These are phyloP conservation scores for Colletes latitarsis DNA, from an alignment of 1,140 invertebrate species.

Conservation along the genomic window DNA sequence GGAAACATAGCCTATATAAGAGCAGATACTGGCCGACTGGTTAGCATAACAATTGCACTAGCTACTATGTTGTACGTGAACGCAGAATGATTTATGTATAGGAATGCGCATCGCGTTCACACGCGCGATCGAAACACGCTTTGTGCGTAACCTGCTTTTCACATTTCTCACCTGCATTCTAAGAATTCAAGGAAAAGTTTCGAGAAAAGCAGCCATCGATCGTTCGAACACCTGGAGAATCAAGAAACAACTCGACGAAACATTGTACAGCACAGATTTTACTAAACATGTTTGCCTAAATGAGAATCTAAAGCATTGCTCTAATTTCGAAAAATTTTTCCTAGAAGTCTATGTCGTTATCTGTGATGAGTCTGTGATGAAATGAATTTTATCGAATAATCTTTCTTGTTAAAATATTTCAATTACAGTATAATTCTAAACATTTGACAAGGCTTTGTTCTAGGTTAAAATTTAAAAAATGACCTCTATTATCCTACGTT, in stretches of 20 bases:
- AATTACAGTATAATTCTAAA: too few species aligned
- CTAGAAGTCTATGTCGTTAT: too few species aligned
- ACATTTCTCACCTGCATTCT: constrained; percentile 35
- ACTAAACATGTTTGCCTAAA: too few species aligned
- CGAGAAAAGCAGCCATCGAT: constrained; percentile 34
- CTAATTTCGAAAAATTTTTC: too few species aligned
- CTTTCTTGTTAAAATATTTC: too few species aligned
- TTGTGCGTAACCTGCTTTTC: constrained; percentile 59
- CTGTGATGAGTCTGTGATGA: too few species aligned
- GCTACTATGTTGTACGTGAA: constrained; percentile 69
- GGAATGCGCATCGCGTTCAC: constrained; percentile 59
- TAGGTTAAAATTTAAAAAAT: too few species aligned
- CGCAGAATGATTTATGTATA: constrained; percentile 75
- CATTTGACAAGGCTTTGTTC: too few species aligned
- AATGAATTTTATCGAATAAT: too few species aligned
- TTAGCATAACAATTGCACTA: constrained; percentile 80
- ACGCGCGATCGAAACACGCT: constrained; percentile 65
- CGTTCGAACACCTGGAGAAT: neutral
- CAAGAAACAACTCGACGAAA: neutral
- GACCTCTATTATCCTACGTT: too few species aligned
- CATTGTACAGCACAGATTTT: too few species aligned
- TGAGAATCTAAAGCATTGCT: too few species aligned
- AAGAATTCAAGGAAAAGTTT: constrained; percentile 62
- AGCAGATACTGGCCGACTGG: constrained; percentile 77
- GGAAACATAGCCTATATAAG: constrained; percentile 78